Conservation (phyloP, 2,113 vertebrate species). For the Clarias gariepinus region DNA sequence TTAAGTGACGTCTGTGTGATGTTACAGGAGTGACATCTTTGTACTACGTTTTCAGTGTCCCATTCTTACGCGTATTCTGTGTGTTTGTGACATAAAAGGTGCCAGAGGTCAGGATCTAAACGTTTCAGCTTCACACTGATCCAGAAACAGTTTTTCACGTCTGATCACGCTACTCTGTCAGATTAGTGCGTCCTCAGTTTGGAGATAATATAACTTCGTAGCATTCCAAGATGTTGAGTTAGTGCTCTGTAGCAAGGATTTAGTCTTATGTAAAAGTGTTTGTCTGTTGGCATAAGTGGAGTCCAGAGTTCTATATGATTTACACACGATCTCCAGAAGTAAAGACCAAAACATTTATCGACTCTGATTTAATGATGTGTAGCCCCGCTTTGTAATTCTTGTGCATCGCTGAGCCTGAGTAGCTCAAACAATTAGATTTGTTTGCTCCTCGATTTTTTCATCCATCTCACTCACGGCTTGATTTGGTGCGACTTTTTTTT, state of each 20-base stretch:
- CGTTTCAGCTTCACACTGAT: not conserved
- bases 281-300: not conserved
- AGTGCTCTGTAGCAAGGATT: not conserved
- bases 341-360: conserved; percentile 14
- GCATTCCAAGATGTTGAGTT: not conserved
- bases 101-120: too few species aligned
- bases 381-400: conserved; percentile 14
- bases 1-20: not conserved
- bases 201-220: not conserved
- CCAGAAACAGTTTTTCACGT: too few species aligned
- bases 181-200: not conserved
- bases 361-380: conserved; percentile 4
- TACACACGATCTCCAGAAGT: not conserved
- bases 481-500: not conserved
- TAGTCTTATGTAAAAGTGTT: not conserved
- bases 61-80: not conserved
- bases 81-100: not conserved
- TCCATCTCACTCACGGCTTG: not conserved
- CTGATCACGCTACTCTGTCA: not conserved
- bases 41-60: not conserved
- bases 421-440: not conserved
- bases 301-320: not conserved
- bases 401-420: not conserved
- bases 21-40: not conserved
- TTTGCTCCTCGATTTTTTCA: not conserved